Conservation (phyloP, 2,888 invertebrate species). For the Halictus ligatus region DNA sequence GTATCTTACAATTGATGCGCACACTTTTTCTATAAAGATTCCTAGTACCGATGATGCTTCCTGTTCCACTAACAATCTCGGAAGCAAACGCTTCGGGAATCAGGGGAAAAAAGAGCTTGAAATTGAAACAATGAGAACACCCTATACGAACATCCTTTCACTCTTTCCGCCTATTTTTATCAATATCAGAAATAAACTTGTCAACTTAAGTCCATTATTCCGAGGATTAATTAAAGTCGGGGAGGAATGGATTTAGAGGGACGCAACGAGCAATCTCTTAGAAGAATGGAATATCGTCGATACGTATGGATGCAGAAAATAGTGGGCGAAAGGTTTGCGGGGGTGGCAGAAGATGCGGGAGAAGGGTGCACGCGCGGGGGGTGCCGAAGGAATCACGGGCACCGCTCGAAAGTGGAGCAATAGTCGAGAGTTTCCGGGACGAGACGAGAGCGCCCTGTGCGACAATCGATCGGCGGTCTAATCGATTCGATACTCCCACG, state of each 20-base stretch:
- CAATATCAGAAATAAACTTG: neutral
- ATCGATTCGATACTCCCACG: conserved; percentile 74
- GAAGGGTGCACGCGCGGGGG: neutral
- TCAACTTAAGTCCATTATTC: neutral
- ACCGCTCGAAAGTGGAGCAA: conserved; percentile 65
- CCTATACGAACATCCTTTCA: neutral
- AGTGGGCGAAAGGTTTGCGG: neutral
- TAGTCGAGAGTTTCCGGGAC: conserved; percentile 66
- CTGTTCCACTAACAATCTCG: no score
- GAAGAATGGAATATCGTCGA: neutral
- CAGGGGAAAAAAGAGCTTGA: neutral
- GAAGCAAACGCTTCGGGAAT: no score
- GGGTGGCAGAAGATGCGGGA: neutral
- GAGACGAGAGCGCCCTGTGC: conserved; percentile 47
- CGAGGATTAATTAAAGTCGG: neutral
- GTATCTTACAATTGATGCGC: no score
- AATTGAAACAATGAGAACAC: neutral
- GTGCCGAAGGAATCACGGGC: conserved; percentile 57
- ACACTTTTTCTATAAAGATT: no score
- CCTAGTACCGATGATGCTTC: no score
- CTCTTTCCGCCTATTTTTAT: neutral
- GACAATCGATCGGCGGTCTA: conserved; percentile 69
- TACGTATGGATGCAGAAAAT: neutral
- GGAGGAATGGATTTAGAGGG: neutral
- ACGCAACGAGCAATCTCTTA: neutral